Base-by-base conservation (phyloP, 64 coral and sea anemone genomes). In the Cladopsammia gracilis region DNA sequence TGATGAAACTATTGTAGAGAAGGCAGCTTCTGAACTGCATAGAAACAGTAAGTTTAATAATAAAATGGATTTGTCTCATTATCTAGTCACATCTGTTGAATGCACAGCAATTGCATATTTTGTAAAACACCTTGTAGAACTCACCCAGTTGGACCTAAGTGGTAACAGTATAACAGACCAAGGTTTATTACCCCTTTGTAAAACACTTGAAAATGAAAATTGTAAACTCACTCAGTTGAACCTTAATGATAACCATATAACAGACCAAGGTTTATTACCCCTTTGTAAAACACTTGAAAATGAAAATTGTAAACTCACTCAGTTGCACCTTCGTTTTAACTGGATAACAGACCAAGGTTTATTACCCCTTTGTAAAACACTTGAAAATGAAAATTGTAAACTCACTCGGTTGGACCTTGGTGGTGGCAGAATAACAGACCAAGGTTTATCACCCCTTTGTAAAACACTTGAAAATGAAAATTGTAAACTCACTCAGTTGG, bases 61-160 rank as follows among this genome's bases (percentile, higher is more conserved):
- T 42, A 7, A 59, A 24, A 64, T 88, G 19, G 43, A 88, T 43
- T 48, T 88, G 13, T 34, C 13, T 9, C 0, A 6, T 12, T 20
- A 24, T 73, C 11, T 16, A 24, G 24, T 89, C 3, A 77, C 71
- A 75, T 42, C 71, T 64, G 70, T 45, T 89, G 86, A 89, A 13
- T 76, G 57, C n/a, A 76, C 72, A 62, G 86, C 86, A 62, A 25
- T 89, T 73, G 56, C 19, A 2, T 23, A 62, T 76, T 74, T 89
- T 76, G 10, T 89, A 13, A 62, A 48, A 25, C 42, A 75, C 4
- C 46, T 74, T 18, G 34, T 34, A 34, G 34, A 34, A 34, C 34
- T 34, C 34, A 34, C 34, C 2, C 34, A 34, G 34, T 34, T 34
- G 34, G 2, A 34, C 34, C 34, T 34, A 34, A 34, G 34, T 1